phyloP scores from a whole-genome alignment of 2,113 vertebrate genomes.

The Syngnathus floridae region DNA sequence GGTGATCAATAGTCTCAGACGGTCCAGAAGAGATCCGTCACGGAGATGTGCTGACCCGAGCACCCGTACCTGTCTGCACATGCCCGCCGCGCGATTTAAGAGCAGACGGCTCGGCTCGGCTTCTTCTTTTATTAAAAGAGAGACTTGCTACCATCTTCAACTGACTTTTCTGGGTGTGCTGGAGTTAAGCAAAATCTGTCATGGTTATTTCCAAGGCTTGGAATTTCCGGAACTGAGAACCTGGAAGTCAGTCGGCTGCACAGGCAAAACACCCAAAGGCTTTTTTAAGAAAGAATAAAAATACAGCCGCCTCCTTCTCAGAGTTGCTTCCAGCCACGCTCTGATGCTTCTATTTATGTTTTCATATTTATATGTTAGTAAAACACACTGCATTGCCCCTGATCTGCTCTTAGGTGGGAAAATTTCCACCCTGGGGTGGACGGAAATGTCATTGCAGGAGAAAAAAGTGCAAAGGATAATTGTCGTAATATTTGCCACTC shows the following conservation, averaged over 20 bases:
- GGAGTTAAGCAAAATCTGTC: slow-evolving; percentile 18
- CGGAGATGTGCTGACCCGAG: slow-evolving; percentile 41
- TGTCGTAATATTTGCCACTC: slow-evolving; percentile 34
- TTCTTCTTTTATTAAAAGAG: slow-evolving; percentile 8
- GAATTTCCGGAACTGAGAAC: slow-evolving; percentile 1
- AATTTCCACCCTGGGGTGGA: background rate
- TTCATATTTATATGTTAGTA: background rate
- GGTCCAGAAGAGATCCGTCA: slow-evolving; percentile 46
- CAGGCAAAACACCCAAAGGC: slow-evolving; percentile 14
- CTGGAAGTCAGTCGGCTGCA: slow-evolving; percentile 16
- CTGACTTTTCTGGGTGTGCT: slow-evolving; percentile 14
- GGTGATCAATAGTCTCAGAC: slow-evolving; percentile 54
- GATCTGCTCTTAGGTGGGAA: background rate
- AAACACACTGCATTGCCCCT: background rate
- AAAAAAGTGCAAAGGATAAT: slow-evolving; percentile 17
- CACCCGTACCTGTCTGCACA: slow-evolving; percentile 30
- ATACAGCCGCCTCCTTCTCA: slow-evolving; percentile 9
- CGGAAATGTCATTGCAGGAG: slow-evolving; percentile 17
- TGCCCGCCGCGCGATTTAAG: slow-evolving; percentile 34
- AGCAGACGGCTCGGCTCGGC: slow-evolving; percentile 26
- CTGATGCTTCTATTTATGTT: slow-evolving; percentile 2
- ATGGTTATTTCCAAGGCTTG: slow-evolving; percentile 6
- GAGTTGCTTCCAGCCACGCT: background rate
- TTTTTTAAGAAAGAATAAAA: slow-evolving; percentile 17
- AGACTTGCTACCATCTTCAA: slow-evolving; percentile 8